A percentile compares a stretch with the other conserved stretches of the same genome.
These are phyloP conservation scores for Allophyes oxyacanthae DNA, from an alignment of 2,888 invertebrate species.

Conservation along the genomic window DNA sequence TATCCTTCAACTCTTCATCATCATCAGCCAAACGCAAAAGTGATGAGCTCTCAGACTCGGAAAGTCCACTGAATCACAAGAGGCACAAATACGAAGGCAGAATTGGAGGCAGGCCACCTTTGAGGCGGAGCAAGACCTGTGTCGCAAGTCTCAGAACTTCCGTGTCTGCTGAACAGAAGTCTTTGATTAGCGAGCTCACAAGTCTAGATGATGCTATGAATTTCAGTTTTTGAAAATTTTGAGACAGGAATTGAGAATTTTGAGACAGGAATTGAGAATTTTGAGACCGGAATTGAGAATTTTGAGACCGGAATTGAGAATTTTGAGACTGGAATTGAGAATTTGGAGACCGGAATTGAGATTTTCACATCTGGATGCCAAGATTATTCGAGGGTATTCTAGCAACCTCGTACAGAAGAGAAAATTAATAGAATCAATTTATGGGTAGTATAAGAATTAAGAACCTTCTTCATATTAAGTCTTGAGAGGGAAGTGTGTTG, in stretches of 20 bases:
- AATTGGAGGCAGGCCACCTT: conserved; percentile 80
- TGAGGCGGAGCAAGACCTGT: conserved; percentile 68
- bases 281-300: neutral
- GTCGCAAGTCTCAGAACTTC: conserved; percentile 70
- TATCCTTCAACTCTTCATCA: conserved; percentile 70
- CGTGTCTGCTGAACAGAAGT: conserved; percentile 73
- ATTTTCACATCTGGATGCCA: too few species aligned
- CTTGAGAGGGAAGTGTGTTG: too few species aligned
- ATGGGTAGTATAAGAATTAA: too few species aligned
- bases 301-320: neutral
- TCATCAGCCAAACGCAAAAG: conserved; percentile 80
- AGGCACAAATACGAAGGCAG: conserved; percentile 80
- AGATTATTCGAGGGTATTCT: too few species aligned
- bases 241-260: neutral
- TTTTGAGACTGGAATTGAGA: too few species aligned
- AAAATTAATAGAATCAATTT: too few species aligned
- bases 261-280: neutral
- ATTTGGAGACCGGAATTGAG: too few species aligned
- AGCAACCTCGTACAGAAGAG: too few species aligned
- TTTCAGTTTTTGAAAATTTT: conserved; percentile 67
- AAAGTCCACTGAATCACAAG: conserved; percentile 83
- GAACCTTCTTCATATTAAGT: too few species aligned
- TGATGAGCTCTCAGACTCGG: conserved; percentile 74
- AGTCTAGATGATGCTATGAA: conserved; percentile 70
- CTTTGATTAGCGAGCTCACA: conserved; percentile 62